A percentile compares a stretch with the other conserved stretches of the same genome.
Conservation (phyloP, 2,888 invertebrate species). For the Trachelus tabidus region DNA sequence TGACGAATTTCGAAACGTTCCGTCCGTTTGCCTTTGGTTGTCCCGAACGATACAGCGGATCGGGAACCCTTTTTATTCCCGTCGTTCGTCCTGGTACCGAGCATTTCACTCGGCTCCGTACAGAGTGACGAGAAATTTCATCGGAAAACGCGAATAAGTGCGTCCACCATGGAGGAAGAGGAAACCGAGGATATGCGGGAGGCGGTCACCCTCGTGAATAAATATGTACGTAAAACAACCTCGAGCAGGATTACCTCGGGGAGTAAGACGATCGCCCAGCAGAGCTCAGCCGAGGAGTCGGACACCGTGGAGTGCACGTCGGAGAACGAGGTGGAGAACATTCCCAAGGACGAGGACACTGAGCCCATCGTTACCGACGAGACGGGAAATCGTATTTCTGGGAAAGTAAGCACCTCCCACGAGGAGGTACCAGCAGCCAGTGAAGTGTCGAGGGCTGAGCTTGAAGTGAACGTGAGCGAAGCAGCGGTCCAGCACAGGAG, state of each 20-base stretch:
- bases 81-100: background rate
- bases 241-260: slow-evolving; percentile 23
- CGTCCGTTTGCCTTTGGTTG: background rate
- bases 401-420: slow-evolving; percentile 9
- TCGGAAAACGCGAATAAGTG: background rate
- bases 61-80: background rate
- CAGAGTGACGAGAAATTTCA: background rate
- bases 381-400: slow-evolving; percentile 34
- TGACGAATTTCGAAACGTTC: slow-evolving; percentile 29
- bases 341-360: slow-evolving; percentile 45
- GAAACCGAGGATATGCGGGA: slow-evolving; percentile 52
- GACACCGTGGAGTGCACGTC: slow-evolving; percentile 57
- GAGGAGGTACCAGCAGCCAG: background rate
- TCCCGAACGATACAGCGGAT: background rate
- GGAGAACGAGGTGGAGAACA: slow-evolving; percentile 58
- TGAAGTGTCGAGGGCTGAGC: background rate
- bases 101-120: background rate
- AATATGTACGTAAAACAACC: slow-evolving; percentile 24
- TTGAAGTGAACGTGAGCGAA: background rate
- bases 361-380: slow-evolving; percentile 38
- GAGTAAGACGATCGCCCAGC: slow-evolving; percentile 18
- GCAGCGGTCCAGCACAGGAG: slow-evolving; percentile 33
- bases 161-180: slow-evolving; percentile 54
- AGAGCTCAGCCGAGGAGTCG: slow-evolving; percentile 47
- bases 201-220: slow-evolving; percentile 35